Percentiles rank a stretch among this genome's conserved stretches.
Conservation (phyloP, 2,888 invertebrate genomes). For the Thymelicus lineola region DNA sequence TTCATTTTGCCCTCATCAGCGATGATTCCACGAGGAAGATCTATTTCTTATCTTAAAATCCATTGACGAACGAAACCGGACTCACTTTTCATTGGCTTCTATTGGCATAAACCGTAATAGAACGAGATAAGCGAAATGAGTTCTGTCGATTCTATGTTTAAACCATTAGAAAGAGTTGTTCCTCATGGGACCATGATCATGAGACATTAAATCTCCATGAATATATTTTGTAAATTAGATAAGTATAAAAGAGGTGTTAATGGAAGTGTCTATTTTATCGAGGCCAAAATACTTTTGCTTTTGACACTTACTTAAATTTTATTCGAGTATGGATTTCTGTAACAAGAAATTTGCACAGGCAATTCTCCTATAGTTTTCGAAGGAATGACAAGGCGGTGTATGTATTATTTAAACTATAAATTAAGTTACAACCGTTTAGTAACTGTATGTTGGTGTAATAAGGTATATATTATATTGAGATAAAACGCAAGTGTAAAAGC, state of each 20-base stretch:
- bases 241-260: neutral
- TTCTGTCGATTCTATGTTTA: too few relatives aligned
- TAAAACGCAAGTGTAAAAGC: constrained; percentile 3
- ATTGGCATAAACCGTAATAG: too few relatives aligned
- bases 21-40: neutral
- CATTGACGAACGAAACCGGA: too few relatives aligned
- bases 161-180: too few relatives aligned
- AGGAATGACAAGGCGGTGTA: neutral
- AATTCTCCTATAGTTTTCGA: neutral
- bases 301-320: too few relatives aligned
- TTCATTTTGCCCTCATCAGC: neutral
- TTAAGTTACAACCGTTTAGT: constrained; percentile 30
- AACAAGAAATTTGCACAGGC: neutral
- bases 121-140: too few relatives aligned
- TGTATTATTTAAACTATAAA: constrained; percentile 10
- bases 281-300: neutral
- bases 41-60: neutral
- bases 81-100: too few relatives aligned
- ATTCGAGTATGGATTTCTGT: neutral
- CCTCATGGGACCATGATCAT: too few relatives aligned
- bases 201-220: too few relatives aligned
- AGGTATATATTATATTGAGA: neutral
- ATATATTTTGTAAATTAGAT: too few relatives aligned
- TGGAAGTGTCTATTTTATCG: neutral
- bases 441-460: constrained; percentile 21